Base-by-base conservation (phyloP, 2,888 invertebrate genomes). In the Zelleria hepariella region DNA sequence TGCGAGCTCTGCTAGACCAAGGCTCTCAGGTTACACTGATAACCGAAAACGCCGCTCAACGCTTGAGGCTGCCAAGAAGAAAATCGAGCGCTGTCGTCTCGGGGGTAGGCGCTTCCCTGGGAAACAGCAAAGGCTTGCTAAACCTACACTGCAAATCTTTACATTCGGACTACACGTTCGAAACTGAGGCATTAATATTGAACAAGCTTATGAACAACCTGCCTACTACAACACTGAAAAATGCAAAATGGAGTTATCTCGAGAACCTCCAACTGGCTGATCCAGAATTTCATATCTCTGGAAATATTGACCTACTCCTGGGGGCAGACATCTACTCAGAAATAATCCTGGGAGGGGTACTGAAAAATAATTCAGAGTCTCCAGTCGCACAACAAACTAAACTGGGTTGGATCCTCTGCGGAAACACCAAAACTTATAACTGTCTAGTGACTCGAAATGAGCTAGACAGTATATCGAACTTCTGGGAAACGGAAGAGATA, bases 201-300 rank as follows among this genome's bases (percentile, higher is more conserved):
- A 48, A 26, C 5, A 61, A 59, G 20, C 25, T 61, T 7, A 24
- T 59, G 15, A 61, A 61, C 21, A 57, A 42, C 18, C 27, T 61
- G 18, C 61, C 61, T 2, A 57, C 51, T 24, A 23, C 18, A 10
- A n/a, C 57, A 3, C 57, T 61, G 21, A 10, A 47, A 6, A 57
- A 25, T 10, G 15, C 21, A 26, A 18, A 32, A 8, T 54, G 21
- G n/a, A 7, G 15, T 20, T 54, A 54, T n/a, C 8, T 58, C 0
- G n/a, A 52, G 18, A 57, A 57, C 49, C 18, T 57, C 1, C 21
- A 57, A 42, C 25, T 57, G 18, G 60, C 60, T 5, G 60, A 60
- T 21, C 57, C 58, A 10, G 57, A 57, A 10, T 60, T 25, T 24
- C 20, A 54, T 27, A 10, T 57, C 4, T 48, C 25, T 2, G 10